Evolutionary conservation across 2,113 vertebrate genomes (phyloP).

Genomic region (Syrmaticus mikado): DNA sequence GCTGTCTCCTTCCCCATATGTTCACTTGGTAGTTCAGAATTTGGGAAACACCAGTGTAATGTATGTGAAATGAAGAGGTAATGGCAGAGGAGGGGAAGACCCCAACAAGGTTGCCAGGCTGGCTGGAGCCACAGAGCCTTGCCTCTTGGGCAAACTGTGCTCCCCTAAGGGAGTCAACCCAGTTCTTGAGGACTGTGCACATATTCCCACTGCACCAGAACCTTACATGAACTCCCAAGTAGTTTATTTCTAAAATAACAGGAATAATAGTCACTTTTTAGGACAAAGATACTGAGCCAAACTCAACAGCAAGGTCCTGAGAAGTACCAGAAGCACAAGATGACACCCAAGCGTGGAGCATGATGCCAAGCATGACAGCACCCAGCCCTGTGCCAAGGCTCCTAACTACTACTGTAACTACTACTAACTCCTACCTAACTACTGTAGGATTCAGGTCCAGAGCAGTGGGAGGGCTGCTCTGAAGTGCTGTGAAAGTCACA

Average conservation of each 20-base stretch:
- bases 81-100: not conserved
- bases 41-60: not conserved
- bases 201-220: not conserved
- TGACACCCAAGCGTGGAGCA: too few relatives aligned
- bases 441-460: not conserved
- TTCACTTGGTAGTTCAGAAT: not conserved
- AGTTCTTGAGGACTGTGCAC: not conserved
- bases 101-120: not conserved
- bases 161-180: not conserved
- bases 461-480: not conserved
- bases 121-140: too few relatives aligned
- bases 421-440: too few relatives aligned
- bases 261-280: not conserved
- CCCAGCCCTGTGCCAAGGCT: not conserved
- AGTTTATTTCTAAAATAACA: not conserved
- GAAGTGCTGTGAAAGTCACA: not conserved
- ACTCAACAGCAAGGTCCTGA: not conserved
- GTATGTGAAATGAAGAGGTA: not conserved
- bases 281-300: not conserved
- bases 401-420: too few relatives aligned
- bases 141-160: not conserved
- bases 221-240: not conserved
- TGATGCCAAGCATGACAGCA: not conserved
- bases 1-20: not conserved
- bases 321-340: not conserved